Evolutionary conservation across 2,113 vertebrate species (phyloP), one percentile per base, ranked within the genome.

Genomic region (Pavo muticus): DNA sequence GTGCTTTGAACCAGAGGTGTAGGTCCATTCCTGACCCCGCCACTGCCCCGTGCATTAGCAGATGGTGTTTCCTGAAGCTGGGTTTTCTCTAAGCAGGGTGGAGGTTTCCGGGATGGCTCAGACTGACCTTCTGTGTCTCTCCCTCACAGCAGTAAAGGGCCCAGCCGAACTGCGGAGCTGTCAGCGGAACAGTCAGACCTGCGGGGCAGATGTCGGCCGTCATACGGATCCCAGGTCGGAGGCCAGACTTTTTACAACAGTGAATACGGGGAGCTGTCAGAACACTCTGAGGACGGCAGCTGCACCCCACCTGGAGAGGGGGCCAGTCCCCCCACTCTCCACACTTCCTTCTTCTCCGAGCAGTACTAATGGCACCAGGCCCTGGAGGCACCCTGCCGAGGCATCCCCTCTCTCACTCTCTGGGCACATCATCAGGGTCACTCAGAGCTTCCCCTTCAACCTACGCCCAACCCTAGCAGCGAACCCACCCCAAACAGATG

Each of bases 241-340:
- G 99, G 99, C 86, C 99, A 99, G 97, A 99, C 98, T 97, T 99
- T 99, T 98, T 99, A 99, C 98, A 99, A 99, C 98, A 99, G 98
- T 90, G 99, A 99, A 97, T 99, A 99, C 0, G 98, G 99, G 65
- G 99, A 99, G 96, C 98, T 99, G 95, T 98, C 98, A 2, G 98
- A 99, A 96, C 97, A 98, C 2, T 95, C 94, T 23, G 91, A 97
- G 72, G 97, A 97, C 4, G 96, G 93, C 42, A 92, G 91, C 91
- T 90, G 94, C 59, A 90, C 95, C 87, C 97, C 94, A 0, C 73
- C 97, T 17, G 95, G 94, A 81, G 97, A 96, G 54, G 96, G 91
- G 68, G 64, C 90, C 84, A 97, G 94, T 75, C 97, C 97, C 64
- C 93, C 95, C 14, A 56, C 93, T 20, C 72, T 97, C 70, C 94